Evolutionary conservation across 2,113 vertebrate genomes (phyloP), one percentile per base, ranked within the genome.

Genomic region (Trematocara stigmaticum): DNA sequence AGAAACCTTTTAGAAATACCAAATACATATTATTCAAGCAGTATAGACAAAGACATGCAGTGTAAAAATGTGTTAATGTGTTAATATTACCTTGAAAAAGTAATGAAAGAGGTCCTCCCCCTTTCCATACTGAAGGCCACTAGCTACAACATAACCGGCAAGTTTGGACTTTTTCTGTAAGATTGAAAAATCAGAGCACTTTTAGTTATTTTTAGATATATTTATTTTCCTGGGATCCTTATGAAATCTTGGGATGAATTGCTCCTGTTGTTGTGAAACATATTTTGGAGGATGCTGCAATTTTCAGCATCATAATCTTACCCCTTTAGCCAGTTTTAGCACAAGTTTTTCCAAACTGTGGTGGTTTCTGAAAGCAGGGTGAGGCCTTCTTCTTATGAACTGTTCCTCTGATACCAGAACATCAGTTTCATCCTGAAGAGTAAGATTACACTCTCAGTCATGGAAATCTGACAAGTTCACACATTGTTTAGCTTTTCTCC

Each of bases 21-120:
- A 53, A 51, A 66, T 23, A 6, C 6, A 38, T 34, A 59, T 34
- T 13, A 38, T 57, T n/a, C 18, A 26, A 51, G 4, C 4, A 64
- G 38, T 31, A 26, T 5, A 82, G 4, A 8, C 18, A 31, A 4
- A 74, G 1, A 57, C 31, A 2, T 13, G 7, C 23, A 26, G 31
- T 4, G 45, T 3, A 34, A 34, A 45, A 47, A 76, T 31, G 15
- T 18, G 23, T 49, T 84, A 26, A 51, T 42, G 78, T 78, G 4
- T 96, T 79, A 18, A 49, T 42, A 85, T 57, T 96, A 99, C 98
- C 97, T 98, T 98, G 89, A 99, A 99, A 92, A 98, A 98, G 84
- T 94, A 96, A 91, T 99, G 97, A 47, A 99, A 97, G 74, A 98
- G 71, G 51, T 95, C 95, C 92, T 98, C 99, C 76, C 95, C 98